Evolutionary conservation across 1,140 invertebrate species (phyloP).

Genomic region (Leptopilina boulardi): DNA sequence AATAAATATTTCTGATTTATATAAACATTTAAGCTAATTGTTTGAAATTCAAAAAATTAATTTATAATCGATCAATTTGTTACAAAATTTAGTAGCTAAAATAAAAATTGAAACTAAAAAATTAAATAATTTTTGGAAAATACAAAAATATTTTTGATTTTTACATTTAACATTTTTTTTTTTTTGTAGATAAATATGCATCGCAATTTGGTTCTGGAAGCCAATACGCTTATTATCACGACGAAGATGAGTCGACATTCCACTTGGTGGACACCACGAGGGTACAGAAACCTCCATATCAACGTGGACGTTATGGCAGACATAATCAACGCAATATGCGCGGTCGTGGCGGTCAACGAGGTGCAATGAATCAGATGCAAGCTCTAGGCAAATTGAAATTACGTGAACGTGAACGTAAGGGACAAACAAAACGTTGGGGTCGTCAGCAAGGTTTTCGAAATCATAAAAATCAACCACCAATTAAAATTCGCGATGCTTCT

Average conservation of each 20-base stretch:
- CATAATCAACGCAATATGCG: constrained; percentile 89
- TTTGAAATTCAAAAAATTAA: too few relatives aligned
- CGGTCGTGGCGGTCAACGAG: constrained; percentile 84
- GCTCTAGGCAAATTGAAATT: constrained; percentile 78
- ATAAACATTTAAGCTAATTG: too few relatives aligned
- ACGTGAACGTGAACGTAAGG: constrained; percentile 80
- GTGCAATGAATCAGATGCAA: constrained; percentile 83
- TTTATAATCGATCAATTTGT: too few relatives aligned
- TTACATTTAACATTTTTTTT: background rate
- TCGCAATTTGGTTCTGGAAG: constrained; percentile 96
- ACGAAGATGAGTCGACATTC: constrained; percentile 99
- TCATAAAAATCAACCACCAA: constrained; percentile 85
- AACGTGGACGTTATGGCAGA: constrained; percentile 87
- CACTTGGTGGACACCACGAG: constrained; percentile 96
- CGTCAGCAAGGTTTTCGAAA: constrained; percentile 86
- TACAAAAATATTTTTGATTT: too few relatives aligned
- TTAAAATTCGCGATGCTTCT: constrained; percentile 97
- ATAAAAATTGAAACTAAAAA: too few relatives aligned
- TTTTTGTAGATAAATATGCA: constrained; percentile 91
- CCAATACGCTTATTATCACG: constrained; percentile 98
- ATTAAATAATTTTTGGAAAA: too few relatives aligned
- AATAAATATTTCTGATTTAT: too few relatives aligned
- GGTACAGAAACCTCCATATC: constrained; percentile 93
- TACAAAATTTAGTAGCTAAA: too few relatives aligned
- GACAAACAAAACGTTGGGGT: constrained; percentile 89